A percentile compares a stretch with the other conserved stretches of the same genome.
These are phyloP conservation scores for Biston stratarius DNA, from an alignment of 2,888 invertebrate species.

Conservation along the genomic window DNA sequence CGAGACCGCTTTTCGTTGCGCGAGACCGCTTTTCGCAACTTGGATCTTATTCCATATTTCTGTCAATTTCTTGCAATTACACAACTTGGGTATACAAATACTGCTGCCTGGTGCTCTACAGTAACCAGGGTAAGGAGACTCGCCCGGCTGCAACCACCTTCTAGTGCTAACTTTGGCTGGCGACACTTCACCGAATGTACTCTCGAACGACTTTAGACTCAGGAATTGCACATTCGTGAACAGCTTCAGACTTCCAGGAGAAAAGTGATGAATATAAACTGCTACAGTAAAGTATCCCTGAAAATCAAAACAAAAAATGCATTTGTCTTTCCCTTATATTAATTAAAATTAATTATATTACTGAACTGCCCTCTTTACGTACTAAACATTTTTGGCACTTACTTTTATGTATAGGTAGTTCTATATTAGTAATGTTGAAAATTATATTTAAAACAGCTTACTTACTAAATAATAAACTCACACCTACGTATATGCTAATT, in stretches of 20 bases:
- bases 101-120: constrained; percentile 70
- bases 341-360: no score
- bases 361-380: not conserved
- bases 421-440: no score
- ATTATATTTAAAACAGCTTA: not conserved
- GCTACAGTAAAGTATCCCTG: constrained; percentile 64
- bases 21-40: not conserved
- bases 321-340: not conserved
- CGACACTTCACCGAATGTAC: constrained; percentile 17
- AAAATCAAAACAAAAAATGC: constrained; percentile 38
- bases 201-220: constrained; percentile 45
- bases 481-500: not conserved
- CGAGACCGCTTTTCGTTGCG: not conserved
- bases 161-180: constrained; percentile 48
- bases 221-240: constrained; percentile 50
- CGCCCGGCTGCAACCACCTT: constrained; percentile 65
- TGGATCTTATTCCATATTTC: constrained; percentile 59
- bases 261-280: constrained; percentile 64
- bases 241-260: constrained; percentile 64
- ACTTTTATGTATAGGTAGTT: no score
- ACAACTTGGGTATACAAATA: constrained; percentile 63
- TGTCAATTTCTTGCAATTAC: constrained; percentile 66
- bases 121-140: constrained; percentile 76
- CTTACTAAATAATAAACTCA: not conserved
- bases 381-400: not conserved